Base-by-base conservation (phyloP, 1,140 invertebrate species). In the Pomacea maculata region DNA sequence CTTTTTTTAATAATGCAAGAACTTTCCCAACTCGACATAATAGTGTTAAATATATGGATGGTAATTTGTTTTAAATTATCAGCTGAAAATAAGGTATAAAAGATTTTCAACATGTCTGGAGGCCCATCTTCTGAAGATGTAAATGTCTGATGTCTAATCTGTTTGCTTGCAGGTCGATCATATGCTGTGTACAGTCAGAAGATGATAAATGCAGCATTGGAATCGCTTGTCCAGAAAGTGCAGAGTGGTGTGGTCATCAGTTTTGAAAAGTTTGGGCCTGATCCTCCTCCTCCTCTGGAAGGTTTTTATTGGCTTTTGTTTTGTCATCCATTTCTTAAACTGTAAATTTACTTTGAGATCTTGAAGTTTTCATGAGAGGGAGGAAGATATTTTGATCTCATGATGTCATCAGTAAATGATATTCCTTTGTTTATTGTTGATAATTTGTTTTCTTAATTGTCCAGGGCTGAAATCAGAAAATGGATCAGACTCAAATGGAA, bases 241-340 rank as follows among this genome's bases (percentile, higher is more conserved):
- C 98, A 99, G 90, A 97, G 96, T 85, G 98, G 98, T 0, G 98
- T 99, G 45, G 97, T 99, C 6, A 96, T 99, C 80, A 96, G 98
- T 91, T 99, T 99, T 91, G 98, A 99, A 91, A 98, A 98, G 92
- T 95, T 96, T 82, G 97, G 97, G 1, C 95, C 96, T 0, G 97
- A 98, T 91, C 96, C 96, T 4, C 94, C 94, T 2, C 94, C 94
- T 0, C 92, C 92, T 68, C 83, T 83, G 82, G 93, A 92, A 82
- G 86, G 90, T 89, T 83, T 82, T 45, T 21, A 9, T 61, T 61
- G 11, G 57, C 15, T 17, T 61, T 61, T 61, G 9, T 61, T 14
- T 61, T 61, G 11, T 61, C 57, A 61, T 61, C 57, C 57, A 61
- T 61, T 17, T 8, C 11, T 61, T 61, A 11, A 61, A 11, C 57